Evolutionary conservation across 2,888 invertebrate genomes (phyloP), one percentile per base, ranked within the genome.

Genomic region (Pyrgus malvae): DNA sequence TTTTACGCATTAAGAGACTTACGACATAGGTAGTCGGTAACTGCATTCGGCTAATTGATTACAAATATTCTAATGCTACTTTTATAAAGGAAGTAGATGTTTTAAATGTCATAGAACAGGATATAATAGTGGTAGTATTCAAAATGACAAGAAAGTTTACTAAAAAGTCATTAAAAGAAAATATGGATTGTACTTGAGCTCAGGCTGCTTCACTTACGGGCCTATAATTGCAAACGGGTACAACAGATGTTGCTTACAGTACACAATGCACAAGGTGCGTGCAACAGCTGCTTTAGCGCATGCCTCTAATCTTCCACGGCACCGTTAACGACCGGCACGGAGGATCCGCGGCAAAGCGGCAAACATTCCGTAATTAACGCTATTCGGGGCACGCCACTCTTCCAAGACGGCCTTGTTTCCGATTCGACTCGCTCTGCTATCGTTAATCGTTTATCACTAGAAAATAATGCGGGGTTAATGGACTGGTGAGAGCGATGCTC

Each of bases 371-470:
- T 80, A 86, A 87, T 88, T 85, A 84, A 83, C 70, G 76, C 74
- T 72, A 80, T 78, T 76, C 80, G 67, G 76, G 76, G 74, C 81
- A 81, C 79, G 76, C 74, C 78, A 72, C 69, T 77, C 73, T 76
- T 69, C 72, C 74, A 75, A 70, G 67, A 72, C 78, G 82, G 79
- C 83, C 86, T 86, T 86, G 85, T 88, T 88, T 88, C 69, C 74
- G 71, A 86, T 88, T 85, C 73, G 84, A 68, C 61, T 69, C 78
- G 81, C 78, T 76, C 68, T 68, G 73, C 72, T 74, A 73, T 78
- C 74, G 78, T 83, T 81, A 85, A 88, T 86, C 82, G 80, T 81
- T 88, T 83, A 82, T 77, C 81, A 80, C 76, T 68, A 38, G 59
- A 70, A 69, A 71, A 76, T 72, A 72, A 74, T 73, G 71, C 61